Evolutionary conservation across 1,140 invertebrate genomes (phyloP).

Genomic region (Subanguina moxae): DNA sequence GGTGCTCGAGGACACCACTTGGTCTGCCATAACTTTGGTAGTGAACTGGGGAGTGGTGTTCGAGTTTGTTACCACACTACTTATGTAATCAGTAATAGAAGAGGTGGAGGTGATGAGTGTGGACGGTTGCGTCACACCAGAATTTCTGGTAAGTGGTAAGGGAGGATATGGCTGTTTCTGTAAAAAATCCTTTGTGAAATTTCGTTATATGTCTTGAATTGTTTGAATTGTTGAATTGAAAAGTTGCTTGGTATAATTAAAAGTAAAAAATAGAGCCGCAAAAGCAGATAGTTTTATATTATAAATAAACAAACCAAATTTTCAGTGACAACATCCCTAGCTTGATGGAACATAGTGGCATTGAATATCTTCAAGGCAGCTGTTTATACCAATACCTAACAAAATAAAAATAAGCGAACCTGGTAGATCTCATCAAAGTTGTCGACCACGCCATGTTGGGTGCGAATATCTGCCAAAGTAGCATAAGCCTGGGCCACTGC

Average conservation of each 20-base stretch:
- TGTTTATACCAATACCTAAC: no score
- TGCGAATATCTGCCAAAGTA: neutral
- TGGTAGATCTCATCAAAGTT: slow-evolving; percentile 22
- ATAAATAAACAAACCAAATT: neutral
- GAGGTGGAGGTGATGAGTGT: neutral
- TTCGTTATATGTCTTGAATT: neutral
- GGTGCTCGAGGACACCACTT: neutral
- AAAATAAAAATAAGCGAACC: neutral
- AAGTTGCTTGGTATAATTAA: no score
- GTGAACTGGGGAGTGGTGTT: neutral
- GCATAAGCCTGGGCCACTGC: neutral
- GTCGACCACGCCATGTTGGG: neutral
- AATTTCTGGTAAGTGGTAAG: neutral
- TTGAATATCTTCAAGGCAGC: slow-evolving; percentile 11
- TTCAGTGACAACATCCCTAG: slow-evolving; percentile 3
- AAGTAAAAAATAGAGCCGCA: no score
- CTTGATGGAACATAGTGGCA: slow-evolving; percentile 18
- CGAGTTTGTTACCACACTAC: neutral
- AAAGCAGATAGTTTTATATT: neutral
- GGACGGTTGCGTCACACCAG: neutral
- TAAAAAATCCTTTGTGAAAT: neutral
- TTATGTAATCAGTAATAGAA: neutral
- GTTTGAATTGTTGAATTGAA: no score
- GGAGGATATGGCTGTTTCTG: slow-evolving; percentile 2
- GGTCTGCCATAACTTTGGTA: neutral